These are phyloP conservation scores for Zosterops borbonicus DNA, from an alignment of 2,113 vertebrate genomes.

Conservation along the genomic window DNA sequence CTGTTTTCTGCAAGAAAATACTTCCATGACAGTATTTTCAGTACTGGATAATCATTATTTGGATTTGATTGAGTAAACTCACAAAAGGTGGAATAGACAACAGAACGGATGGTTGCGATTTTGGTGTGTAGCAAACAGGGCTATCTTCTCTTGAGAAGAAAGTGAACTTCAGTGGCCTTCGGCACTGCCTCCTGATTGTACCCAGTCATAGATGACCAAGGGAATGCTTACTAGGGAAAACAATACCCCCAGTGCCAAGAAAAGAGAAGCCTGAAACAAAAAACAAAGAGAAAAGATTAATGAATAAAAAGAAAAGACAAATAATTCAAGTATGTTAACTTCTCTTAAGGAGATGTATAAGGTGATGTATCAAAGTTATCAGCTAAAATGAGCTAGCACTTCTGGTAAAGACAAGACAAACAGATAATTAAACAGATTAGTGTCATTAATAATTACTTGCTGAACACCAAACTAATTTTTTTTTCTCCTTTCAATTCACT, in stretches of 20 bases:
- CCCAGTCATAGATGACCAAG: conserved; percentile 83
- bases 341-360: conserved; percentile 6
- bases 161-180: conserved; percentile 57
- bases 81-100: conserved; percentile 57
- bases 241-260: conserved; percentile 75
- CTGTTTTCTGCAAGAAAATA: conserved; percentile 46
- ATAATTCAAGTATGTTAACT: conserved; percentile 17
- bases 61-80: conserved; percentile 67
- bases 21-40: conserved; percentile 24
- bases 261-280: conserved; percentile 73
- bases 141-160: neutral
- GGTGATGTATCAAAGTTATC: neutral
- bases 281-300: conserved; percentile 2
- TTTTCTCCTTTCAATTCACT: conserved; percentile 3
- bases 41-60: conserved; percentile 46
- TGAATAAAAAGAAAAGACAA: neutral
- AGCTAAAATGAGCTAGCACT: conserved; percentile 12
- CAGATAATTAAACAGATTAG: conserved; percentile 31
- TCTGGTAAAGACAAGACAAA: neutral
- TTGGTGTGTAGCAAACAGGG: conserved; percentile 51
- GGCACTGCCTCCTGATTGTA: conserved; percentile 29
- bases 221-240: conserved; percentile 81
- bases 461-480: neutral
- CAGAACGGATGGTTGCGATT: conserved; percentile 47
- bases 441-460: neutral